Conservation (phyloP, 2,888 invertebrate species). For the Drosophila mettleri region DNA sequence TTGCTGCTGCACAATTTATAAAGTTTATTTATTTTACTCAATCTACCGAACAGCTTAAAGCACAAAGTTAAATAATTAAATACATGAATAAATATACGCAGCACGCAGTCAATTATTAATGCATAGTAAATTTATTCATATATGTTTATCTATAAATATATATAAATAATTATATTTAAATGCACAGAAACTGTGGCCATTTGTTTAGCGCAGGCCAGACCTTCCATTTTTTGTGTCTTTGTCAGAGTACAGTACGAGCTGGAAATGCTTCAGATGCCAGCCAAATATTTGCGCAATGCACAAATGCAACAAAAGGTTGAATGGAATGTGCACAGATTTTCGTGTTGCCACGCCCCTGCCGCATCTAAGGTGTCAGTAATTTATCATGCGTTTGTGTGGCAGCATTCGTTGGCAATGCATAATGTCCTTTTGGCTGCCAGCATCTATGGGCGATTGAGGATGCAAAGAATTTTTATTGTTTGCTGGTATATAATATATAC, state of each 20-base stretch:
- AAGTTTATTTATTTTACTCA: too few species aligned
- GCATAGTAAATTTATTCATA: neutral
- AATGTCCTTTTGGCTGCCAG: conserved; percentile 48
- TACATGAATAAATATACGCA: neutral
- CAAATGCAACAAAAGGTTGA: conserved; percentile 57
- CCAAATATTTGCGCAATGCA: conserved; percentile 69
- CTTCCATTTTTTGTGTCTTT: conserved; percentile 15
- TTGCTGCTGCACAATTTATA: too few species aligned
- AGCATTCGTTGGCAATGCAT: conserved; percentile 62
- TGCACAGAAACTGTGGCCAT: neutral
- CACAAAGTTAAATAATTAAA: conserved; percentile 38
- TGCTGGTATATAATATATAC: conserved; percentile 43
- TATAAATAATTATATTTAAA: neutral
- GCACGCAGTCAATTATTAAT: neutral
- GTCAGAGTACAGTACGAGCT: neutral
- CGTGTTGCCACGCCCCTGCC: conserved; percentile 7
- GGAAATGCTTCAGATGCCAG: conserved; percentile 50
- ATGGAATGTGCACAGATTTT: conserved; percentile 46
- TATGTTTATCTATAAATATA: neutral
- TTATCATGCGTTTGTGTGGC: conserved; percentile 68
- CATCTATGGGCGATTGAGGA: conserved; percentile 5
- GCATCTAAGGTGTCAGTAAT: conserved; percentile 65
- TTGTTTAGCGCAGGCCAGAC: neutral
- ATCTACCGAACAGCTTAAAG: too few species aligned
- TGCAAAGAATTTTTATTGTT: conserved; percentile 32